Evolutionary conservation across 2,797 vertebrate species (phyloP), one percentile per base, ranked within the genome.

Genomic region (Cuculus canorus): DNA sequence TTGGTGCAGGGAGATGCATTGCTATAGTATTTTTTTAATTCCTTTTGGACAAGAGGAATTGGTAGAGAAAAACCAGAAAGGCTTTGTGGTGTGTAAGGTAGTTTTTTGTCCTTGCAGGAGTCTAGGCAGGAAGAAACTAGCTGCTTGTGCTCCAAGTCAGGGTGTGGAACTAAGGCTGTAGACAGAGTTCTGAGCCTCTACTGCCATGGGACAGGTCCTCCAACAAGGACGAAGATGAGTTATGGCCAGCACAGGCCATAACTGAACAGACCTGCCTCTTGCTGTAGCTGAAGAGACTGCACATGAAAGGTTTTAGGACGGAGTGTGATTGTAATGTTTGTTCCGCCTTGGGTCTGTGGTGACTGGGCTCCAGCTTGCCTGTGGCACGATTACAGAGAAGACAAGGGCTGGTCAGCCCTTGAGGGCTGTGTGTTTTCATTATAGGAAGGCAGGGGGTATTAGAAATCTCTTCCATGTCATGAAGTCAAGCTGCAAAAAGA

Each of bases 21-120:
- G 19, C 5, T 33, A 3, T 9, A 17, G 8, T 5, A 12, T 3
- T 25, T 60, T 39, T 25, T 63, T 35, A 22, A 9, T 57, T 69
- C 4, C 30, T 14, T 82, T 82, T 63, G 19, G 14, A 43, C 7
- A 72, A 59, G 3, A 11, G 5, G 8, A 70, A 24, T 17, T 22
- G 16, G n/a, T 25, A 27, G 27, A 69, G 7, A 5, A 41, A 84
- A 72, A 10, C 3, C 13, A 63, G 32, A 54, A 72, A 12, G 3
- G 2, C 11, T 47, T 37, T 32, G n/a, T 68, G 9, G 4, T 37
- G 12, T 0, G 0, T 28, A 59, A 45, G 28, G 17, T 35, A 8
- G 35, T 11, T 4, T 6, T 66, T 80, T 61, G 21, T 24, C 12
- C 14, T 6, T 54, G 10, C 13, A 76, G 39, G 22, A 54, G 6